These are phyloP conservation scores for Hemicordylus capensis DNA, from an alignment of 2,113 vertebrate species.

Conservation along the genomic window DNA sequence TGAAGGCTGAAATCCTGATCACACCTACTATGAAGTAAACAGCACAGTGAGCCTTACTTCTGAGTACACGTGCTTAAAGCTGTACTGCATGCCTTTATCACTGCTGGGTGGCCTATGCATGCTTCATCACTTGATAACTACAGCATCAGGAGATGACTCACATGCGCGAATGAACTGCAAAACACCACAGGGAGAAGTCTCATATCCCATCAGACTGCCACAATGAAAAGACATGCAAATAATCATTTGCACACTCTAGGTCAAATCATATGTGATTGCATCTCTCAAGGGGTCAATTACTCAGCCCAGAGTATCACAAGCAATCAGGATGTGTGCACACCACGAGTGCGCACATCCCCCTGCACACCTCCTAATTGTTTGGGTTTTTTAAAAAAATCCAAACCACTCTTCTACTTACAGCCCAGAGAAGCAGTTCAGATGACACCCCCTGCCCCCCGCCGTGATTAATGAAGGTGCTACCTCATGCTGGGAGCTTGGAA, in stretches of 20 bases:
- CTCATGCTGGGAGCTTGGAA: too few species aligned
- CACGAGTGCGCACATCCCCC: too few species aligned
- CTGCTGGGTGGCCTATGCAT: neutral
- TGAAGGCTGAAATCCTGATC: too few species aligned
- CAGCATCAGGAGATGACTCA: neutral
- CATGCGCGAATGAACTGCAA: neutral
- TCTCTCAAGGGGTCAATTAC: too few species aligned
- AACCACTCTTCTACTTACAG: too few species aligned
- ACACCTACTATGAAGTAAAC: neutral
- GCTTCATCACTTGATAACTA: neutral
- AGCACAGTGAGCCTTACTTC: neutral
- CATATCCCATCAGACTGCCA: neutral
- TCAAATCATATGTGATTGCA: neutral
- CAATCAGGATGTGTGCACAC: too few species aligned
- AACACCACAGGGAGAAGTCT: neutral
- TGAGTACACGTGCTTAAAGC: neutral
- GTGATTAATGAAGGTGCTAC: too few species aligned
- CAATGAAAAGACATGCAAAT: neutral
- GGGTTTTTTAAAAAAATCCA: too few species aligned
- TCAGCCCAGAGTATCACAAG: too few species aligned
- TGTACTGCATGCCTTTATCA: neutral
- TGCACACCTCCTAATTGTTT: too few species aligned
- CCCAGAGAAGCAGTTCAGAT: too few species aligned
- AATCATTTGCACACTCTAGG: neutral
- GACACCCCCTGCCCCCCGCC: too few species aligned